phyloP scores from a whole-genome alignment of 2,888 invertebrate genomes.

The Oscheius sp. region DNA sequence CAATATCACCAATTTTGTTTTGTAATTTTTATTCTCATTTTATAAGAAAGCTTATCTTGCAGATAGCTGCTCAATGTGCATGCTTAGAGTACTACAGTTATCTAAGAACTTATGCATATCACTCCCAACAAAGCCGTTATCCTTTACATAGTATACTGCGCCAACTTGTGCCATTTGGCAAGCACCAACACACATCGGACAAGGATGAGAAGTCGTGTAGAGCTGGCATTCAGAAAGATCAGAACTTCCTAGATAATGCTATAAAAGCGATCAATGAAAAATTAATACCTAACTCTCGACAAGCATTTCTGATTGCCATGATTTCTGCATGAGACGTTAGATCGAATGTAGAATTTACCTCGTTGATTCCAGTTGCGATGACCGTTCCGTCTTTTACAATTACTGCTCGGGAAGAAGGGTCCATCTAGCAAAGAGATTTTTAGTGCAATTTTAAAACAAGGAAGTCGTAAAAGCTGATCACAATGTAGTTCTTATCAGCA shows the following conservation, averaged over 20 bases:
- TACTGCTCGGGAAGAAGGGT: not conserved
- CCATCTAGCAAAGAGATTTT: too few relatives aligned
- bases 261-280: not conserved
- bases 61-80: not conserved
- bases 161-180: not conserved
- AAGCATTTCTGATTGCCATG: not conserved
- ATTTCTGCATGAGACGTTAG: not conserved
- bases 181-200: not conserved
- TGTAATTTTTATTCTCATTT: not conserved
- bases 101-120: not conserved
- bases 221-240: not conserved
- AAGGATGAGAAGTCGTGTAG: not conserved
- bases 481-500: too few relatives aligned
- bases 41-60: not conserved
- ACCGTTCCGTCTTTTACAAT: not conserved
- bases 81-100: not conserved
- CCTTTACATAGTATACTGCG: not conserved
- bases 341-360: not conserved
- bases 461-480: too few relatives aligned
- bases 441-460: too few relatives aligned
- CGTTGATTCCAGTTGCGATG: not conserved
- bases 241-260: not conserved
- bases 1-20: not conserved
- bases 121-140: not conserved
- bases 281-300: not conserved